A percentile compares a stretch with the other conserved stretches of the same genome.
These are phyloP conservation scores for Carcina quercana DNA, from an alignment of 2,888 invertebrate species.

Conservation along the genomic window DNA sequence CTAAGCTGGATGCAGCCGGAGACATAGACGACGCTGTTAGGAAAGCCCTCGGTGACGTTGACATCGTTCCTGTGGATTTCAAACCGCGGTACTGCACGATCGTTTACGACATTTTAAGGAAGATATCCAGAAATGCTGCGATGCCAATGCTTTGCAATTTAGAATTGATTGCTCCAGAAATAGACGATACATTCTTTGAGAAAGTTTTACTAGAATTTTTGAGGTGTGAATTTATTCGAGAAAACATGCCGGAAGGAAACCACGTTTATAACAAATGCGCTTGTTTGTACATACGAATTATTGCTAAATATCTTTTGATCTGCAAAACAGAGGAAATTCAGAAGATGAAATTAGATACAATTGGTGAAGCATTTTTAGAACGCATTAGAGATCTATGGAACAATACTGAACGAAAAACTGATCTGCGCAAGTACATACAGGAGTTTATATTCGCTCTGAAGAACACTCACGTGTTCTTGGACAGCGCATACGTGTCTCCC, in stretches of 20 bases:
- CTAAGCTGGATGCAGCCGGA: conserved; percentile 19
- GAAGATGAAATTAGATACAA: conserved; percentile 21
- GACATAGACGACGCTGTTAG: no score
- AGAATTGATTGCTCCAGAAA: conserved; percentile 23
- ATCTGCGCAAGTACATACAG: conserved; percentile 15
- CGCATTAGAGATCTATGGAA: conserved; percentile 19
- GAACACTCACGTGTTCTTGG: conserved; percentile 34
- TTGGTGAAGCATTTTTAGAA: conserved; percentile 31
- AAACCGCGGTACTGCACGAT: conserved; percentile 32
- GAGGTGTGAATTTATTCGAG: conserved; percentile 17
- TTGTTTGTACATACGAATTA: conserved; percentile 26
- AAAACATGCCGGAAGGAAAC: conserved; percentile 9
- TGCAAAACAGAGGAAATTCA: conserved; percentile 26
- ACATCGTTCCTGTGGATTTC: conserved; percentile 27
- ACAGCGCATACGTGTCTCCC: conserved; percentile 26
- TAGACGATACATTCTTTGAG: conserved; percentile 23
- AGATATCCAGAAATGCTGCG: conserved; percentile 16
- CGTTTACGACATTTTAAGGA: conserved; percentile 24
- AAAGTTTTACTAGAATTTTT: conserved; percentile 20
- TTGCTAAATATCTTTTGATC: conserved; percentile 35
- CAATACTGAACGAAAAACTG: conserved; percentile 3
- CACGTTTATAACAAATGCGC: conserved; percentile 1
- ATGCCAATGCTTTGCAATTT: conserved; percentile 24
- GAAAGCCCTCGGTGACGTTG: conserved; percentile 12
- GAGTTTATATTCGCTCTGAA: conserved; percentile 27